Base-by-base conservation (phyloP, 2,888 invertebrate species). In the Phortica okadai region DNA sequence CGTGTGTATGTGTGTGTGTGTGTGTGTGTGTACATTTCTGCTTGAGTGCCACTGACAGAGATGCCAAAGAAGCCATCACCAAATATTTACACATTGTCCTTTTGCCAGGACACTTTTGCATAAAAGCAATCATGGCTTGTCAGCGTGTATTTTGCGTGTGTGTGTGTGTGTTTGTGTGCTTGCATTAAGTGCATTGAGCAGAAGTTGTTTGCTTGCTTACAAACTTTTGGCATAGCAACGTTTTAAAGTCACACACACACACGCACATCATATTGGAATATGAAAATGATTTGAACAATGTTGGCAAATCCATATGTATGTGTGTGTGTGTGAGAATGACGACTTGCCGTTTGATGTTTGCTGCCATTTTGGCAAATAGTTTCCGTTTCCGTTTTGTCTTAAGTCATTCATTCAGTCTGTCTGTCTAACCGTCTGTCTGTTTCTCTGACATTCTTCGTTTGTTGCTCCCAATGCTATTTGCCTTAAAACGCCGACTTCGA, bases 341-440 rank as follows among this genome's bases (percentile, higher is more conserved):
- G 10, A 8, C 45, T 45, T 45, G n/a, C 14, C 41, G 66, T 42
- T n/a, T 67, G 66, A 67, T 44, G 33, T 54, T 33, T 56, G 25
- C 70, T 72, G 56, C 70, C 70, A 72, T 72, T 72, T 72, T 83
- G 80, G 87, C 88, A 85, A 86, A 88, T 88, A 82, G 88, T 87
- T 85, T 88, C 84, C 87, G 85, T 78, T 82, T 82, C 82, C 81
- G 76, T 74, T 67, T 41, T 69, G 66, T 67, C n/a, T 74, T 16
- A 41, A 25, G 59, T 16, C 21, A n/a, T 78, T 79, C 85, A 84
- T 81, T 82, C 85, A 81, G 50, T 14, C 50, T 79, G 77, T 56
- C 79, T 56, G 75, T 42, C 77, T 75, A 59, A 75, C 76, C 75
- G 67, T 76, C 77, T 77, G 75, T 82, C 77, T 78, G 80, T 80